A percentile compares a stretch with the other conserved stretches of the same genome.
These are phyloP conservation scores for Acanthosepion lycidas DNA, from an alignment of 2,888 invertebrate genomes.

Conservation along the genomic window DNA sequence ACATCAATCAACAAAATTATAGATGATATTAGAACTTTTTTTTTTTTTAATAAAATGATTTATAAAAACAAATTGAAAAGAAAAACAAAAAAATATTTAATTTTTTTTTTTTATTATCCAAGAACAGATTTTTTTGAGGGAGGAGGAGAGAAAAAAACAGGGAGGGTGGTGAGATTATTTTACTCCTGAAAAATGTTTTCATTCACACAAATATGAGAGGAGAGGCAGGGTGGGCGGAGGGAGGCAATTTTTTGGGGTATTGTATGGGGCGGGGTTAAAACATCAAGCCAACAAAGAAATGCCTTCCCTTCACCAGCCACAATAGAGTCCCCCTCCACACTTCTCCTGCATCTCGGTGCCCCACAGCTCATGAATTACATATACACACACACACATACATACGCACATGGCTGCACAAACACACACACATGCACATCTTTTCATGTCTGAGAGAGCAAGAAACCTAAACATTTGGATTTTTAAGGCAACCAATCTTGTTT, in stretches of 20 bases:
- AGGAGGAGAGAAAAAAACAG: not conserved
- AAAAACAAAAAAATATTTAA: not conserved
- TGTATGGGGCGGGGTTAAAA: not conserved
- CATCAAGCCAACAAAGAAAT: not conserved
- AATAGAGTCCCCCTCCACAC: not conserved
- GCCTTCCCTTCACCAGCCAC: not conserved
- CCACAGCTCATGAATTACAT: not conserved
- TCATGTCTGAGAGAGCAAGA: not conserved
- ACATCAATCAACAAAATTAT: no score
- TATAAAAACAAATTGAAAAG: not conserved
- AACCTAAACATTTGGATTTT: slow-evolving; percentile 18
- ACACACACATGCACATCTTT: not conserved
- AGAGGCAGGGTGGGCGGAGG: not conserved
- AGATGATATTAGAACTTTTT: not conserved
- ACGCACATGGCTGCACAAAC: not conserved
- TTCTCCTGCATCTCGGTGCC: no score
- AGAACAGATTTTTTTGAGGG: not conserved
- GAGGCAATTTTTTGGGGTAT: not conserved
- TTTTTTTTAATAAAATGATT: not conserved
- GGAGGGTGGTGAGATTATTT: not conserved
- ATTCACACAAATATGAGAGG: not conserved
- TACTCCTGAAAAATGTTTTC: not conserved
- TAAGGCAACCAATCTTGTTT: slow-evolving; percentile 6
- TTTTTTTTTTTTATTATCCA: not conserved
- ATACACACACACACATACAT: not conserved